Evolutionary conservation across 2,888 invertebrate genomes (phyloP).

Genomic region (Gymnocheta viridis): DNA sequence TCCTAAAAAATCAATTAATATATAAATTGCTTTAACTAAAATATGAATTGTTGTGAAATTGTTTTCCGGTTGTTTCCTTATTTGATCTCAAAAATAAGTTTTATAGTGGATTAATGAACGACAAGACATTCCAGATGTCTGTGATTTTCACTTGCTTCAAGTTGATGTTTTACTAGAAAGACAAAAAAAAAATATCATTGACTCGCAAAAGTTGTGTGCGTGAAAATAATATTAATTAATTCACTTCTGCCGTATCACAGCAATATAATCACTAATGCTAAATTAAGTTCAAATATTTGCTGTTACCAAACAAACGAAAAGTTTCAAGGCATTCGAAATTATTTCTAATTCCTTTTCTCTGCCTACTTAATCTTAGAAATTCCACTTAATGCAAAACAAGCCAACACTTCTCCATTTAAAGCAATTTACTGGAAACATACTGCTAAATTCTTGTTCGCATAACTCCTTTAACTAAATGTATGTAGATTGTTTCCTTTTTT

Average conservation of each 20-base stretch:
- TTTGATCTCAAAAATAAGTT: too few species aligned
- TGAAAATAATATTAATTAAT: not conserved
- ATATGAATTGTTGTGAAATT: too few species aligned
- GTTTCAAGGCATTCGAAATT: not conserved
- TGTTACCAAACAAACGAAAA: not conserved
- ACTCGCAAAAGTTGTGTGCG: too few species aligned
- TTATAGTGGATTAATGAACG: too few species aligned
- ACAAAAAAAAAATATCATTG: too few species aligned
- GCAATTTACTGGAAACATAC: constrained; percentile 13
- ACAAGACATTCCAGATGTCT: too few species aligned
- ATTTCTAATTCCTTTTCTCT: not conserved
- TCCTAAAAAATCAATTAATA: too few species aligned
- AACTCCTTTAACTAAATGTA: not conserved
- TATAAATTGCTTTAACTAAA: too few species aligned
- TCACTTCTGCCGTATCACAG: too few species aligned
- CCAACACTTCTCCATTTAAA: not conserved
- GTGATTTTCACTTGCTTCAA: too few species aligned
- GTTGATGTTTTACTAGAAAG: too few species aligned
- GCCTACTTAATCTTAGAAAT: not conserved
- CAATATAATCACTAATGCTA: not conserved
- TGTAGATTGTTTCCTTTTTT: not conserved
- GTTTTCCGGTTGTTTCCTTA: too few species aligned
- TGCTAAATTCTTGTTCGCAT: constrained; percentile 16
- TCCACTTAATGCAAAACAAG: constrained; percentile 5
- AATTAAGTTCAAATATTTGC: not conserved